These are phyloP conservation scores for Sebastes trivittatus DNA, from an alignment of 2,797 vertebrate genomes.

Conservation along the genomic window DNA sequence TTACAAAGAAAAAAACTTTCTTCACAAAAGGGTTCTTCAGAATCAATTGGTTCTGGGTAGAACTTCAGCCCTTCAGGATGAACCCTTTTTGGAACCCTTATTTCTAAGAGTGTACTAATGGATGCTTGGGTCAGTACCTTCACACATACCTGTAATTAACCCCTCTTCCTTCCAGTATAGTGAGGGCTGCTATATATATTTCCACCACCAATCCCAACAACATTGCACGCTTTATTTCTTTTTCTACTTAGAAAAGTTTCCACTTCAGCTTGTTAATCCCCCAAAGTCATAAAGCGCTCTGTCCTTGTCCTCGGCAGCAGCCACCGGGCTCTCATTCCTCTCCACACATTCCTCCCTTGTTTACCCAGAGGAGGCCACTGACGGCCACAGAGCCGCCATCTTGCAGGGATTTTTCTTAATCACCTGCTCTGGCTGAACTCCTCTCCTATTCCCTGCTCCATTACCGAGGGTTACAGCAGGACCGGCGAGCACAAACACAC, in stretches of 20 bases:
- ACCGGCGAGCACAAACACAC: slow-evolving; percentile 46
- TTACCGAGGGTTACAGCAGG: slow-evolving; percentile 71
- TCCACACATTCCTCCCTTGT: slow-evolving; percentile 63
- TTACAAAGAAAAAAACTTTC: not conserved
- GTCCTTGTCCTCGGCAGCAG: slow-evolving; percentile 75
- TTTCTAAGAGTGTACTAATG: not conserved
- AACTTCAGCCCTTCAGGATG: not conserved
- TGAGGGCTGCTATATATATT: slow-evolving; percentile 17
- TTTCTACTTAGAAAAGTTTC: slow-evolving; percentile 73
- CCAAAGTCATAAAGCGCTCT: slow-evolving; percentile 73
- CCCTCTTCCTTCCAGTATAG: slow-evolving; percentile 7
- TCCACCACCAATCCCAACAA: slow-evolving; percentile 30
- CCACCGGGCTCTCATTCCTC: slow-evolving; percentile 65
- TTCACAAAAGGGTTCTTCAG: not conserved
- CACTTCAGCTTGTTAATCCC: slow-evolving; percentile 74
- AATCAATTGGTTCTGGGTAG: not conserved
- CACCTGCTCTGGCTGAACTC: slow-evolving; percentile 72
- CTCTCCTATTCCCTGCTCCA: slow-evolving; percentile 73
- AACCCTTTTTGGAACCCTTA: not conserved
- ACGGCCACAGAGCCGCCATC: slow-evolving; percentile 68
- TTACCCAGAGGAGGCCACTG: slow-evolving; percentile 72
- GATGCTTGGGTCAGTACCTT: not conserved
- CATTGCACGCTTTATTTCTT: slow-evolving; percentile 57
- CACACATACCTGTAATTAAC: slow-evolving; percentile 24
- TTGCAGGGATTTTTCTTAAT: slow-evolving; percentile 80